Evolutionary conservation across 2,113 vertebrate species (phyloP).

Genomic region (Bos javanicus): DNA sequence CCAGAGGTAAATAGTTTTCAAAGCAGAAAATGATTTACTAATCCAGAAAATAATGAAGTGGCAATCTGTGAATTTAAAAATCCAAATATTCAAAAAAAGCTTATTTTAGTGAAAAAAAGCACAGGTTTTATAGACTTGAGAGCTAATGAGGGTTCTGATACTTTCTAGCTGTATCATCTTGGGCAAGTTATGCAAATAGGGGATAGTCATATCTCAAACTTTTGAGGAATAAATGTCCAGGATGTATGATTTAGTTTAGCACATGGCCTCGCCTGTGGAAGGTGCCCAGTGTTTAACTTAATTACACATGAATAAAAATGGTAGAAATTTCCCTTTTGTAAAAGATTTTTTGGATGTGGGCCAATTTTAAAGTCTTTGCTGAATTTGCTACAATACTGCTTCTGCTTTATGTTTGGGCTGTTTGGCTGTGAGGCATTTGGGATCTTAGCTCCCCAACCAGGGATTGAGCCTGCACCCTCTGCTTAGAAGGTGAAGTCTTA

Average conservation of each 20-base stretch:
- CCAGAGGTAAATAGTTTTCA: slow-evolving; percentile 4
- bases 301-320: background rate
- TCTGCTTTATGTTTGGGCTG: background rate
- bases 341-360: background rate
- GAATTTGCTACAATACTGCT: background rate
- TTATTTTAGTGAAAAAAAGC: background rate
- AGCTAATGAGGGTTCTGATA: background rate
- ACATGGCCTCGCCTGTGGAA: background rate
- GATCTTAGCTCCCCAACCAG: background rate
- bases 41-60: background rate
- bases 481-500: background rate
- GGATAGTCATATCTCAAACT: background rate
- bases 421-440: background rate
- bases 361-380: background rate
- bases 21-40: background rate
- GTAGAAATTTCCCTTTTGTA: background rate
- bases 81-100: background rate
- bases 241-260: background rate
- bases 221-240: background rate
- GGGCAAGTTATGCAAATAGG: background rate
- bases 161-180: background rate
- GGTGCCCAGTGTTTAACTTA: background rate
- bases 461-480: background rate
- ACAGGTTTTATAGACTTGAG: background rate
- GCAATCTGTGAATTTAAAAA: slow-evolving; percentile 29